These are phyloP conservation scores for Conops quadrifasciatus DNA, from an alignment of 2,888 invertebrate genomes.

Conservation along the genomic window DNA sequence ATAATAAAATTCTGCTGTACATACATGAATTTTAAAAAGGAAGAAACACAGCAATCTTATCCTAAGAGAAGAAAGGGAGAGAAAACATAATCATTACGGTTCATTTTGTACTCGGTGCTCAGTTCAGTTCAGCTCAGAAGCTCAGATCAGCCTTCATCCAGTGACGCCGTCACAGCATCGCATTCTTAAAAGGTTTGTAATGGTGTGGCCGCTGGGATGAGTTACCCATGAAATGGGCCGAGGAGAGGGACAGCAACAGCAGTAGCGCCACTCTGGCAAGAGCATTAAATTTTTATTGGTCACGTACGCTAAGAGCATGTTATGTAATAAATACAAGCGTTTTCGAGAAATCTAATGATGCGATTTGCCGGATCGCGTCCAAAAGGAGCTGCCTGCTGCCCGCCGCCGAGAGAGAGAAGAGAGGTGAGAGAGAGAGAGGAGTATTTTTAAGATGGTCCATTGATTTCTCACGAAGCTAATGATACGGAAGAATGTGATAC, in stretches of 20 bases:
- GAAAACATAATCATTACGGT: constrained; percentile 31
- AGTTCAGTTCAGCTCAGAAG: not conserved
- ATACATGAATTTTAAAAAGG: constrained; percentile 26
- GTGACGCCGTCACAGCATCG: constrained; percentile 1
- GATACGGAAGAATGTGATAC: constrained; percentile 38
- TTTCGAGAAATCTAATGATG: constrained; percentile 59
- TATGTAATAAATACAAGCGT: constrained; percentile 58
- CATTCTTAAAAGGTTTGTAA: not conserved
- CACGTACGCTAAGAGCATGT: constrained; percentile 45
- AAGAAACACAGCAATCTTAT: constrained; percentile 17
- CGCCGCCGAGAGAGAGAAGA: not conserved
- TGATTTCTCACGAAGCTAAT: constrained; percentile 40
- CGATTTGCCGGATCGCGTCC: constrained; percentile 36
- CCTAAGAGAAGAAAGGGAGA: constrained; percentile 19
- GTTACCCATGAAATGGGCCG: not conserved
- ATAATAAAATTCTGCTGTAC: constrained; percentile 32
- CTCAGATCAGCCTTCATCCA: constrained; percentile 27
- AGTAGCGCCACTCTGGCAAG: not conserved
- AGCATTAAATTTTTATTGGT: constrained; percentile 49
- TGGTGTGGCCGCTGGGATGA: not conserved
- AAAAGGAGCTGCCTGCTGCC: constrained; percentile 7
- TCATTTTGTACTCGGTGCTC: constrained; percentile 28
- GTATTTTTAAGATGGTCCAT: constrained; percentile 30
- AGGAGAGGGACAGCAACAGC: no score
- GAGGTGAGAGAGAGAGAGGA: not conserved